Evolutionary conservation across 2,797 vertebrate genomes (phyloP), one percentile per base, ranked within the genome.

Genomic region (Peromyscus attwateri): DNA sequence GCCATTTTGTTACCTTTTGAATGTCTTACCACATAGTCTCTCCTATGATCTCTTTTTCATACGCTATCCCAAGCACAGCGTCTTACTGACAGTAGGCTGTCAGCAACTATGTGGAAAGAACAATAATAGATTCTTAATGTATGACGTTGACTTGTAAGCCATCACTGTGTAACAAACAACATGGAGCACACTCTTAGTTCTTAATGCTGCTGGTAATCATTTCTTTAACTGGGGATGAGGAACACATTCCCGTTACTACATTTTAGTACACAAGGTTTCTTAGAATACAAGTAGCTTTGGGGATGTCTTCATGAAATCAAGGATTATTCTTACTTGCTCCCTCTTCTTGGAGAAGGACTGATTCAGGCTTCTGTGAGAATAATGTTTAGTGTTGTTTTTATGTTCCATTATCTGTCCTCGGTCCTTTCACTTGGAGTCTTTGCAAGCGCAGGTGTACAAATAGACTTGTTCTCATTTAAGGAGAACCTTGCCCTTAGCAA

Each of bases 361-460:
- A 97, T 97, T 98, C 94, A 98, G 93, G 60, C 92, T 70, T 98
- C 97, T 98, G 97, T 98, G 98, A 98, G 92, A 66, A 62, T 68
- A 94, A 96, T 27, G 27, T 76, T 91, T 62, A 79, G 62, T 68
- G 37, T 91, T 96, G 82, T 89, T 97, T 97, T 89, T 68, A 96
- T 79, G 79, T 83, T 95, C 85, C 49, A 83, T 95, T 96, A 71
- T 95, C 91, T 98, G 89, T 97, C 96, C 97, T 95, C 87, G 95
- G 97, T 96, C 98, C 98, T 98, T 97, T 93, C 95, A 98, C 97
- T 92, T 52, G 97, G 98, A 98, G 98, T 98, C 98, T 99, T 99
- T 99, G 98, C 98, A 98, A 98, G 98, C 98, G 98, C 99, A 99
- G 99, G 99, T 99, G 99, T 99, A 99, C 98, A 99, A 99, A 99